Evolutionary conservation across 2,888 invertebrate genomes (phyloP).

Genomic region (Drosophila borealis): DNA sequence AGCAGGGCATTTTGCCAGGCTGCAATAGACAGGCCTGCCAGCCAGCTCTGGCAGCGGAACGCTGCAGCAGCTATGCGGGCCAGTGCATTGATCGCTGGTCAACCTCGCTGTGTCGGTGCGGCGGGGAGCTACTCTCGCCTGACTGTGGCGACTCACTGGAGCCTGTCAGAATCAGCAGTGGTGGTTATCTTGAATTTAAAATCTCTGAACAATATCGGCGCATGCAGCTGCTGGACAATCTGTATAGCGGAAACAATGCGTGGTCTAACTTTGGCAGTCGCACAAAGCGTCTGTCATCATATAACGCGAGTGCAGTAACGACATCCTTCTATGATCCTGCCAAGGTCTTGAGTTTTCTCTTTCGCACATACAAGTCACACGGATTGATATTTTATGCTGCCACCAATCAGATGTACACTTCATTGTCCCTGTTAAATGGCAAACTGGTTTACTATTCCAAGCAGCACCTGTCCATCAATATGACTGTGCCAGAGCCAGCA

Average conservation of each 20-base stretch:
- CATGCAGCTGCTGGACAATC: conserved; percentile 93
- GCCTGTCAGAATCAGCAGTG: conserved; percentile 91
- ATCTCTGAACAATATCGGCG: conserved; percentile 94
- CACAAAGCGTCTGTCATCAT: conserved; percentile 16
- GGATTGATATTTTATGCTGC: conserved; percentile 95
- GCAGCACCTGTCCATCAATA: conserved; percentile 91
- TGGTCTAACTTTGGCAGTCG: conserved; percentile 85
- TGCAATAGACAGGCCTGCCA: conserved; percentile 91
- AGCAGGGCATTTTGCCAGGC: conserved; percentile 90
- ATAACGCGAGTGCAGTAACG: conserved; percentile 75
- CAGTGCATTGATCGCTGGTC: conserved; percentile 95
- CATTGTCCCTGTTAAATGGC: conserved; percentile 91
- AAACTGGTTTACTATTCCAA: conserved; percentile 92
- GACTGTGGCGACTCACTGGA: conserved; percentile 92
- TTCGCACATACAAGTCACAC: conserved; percentile 91
- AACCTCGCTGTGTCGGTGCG: conserved; percentile 89
- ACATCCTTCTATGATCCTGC: conserved; percentile 86
- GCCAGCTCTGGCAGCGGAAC: conserved; percentile 82
- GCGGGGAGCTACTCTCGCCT: conserved; percentile 89
- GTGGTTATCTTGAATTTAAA: conserved; percentile 91
- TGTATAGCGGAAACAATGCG: conserved; percentile 90
- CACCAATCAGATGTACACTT: conserved; percentile 94
- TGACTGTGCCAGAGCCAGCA: conserved; percentile 89
- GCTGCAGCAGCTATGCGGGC: conserved; percentile 88
- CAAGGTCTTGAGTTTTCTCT: conserved; percentile 92